Evolutionary conservation across 2,888 invertebrate species (phyloP).

Genomic region (Horisme vitalbata): DNA sequence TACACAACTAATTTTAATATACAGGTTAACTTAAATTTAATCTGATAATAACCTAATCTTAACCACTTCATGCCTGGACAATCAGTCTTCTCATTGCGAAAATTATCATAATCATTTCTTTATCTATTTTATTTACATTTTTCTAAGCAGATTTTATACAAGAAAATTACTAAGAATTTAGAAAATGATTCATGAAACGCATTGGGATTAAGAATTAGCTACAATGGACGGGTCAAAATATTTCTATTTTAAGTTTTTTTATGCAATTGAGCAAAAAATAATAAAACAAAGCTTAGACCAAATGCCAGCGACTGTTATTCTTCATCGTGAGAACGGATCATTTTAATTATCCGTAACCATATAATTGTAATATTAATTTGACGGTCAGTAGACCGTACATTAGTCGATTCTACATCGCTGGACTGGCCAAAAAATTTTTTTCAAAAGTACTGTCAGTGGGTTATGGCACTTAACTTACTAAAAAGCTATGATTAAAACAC

Average conservation of each 20-base stretch:
- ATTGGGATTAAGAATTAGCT: slow-evolving; percentile 33
- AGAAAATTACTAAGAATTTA: slow-evolving; percentile 31
- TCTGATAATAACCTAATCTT: slow-evolving; percentile 68
- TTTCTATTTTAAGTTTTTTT: slow-evolving; percentile 18
- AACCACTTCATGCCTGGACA: slow-evolving; percentile 75
- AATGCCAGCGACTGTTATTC: no score
- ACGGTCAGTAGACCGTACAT: no score
- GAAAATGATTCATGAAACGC: not conserved
- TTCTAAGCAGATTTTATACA: slow-evolving; percentile 51
- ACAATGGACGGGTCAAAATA: slow-evolving; percentile 48
- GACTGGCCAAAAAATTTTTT: slow-evolving; percentile 17
- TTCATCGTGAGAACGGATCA: no score
- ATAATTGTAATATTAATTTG: no score
- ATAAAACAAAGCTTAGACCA: slow-evolving; percentile 13
- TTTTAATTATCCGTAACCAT: no score
- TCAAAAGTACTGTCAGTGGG: slow-evolving; percentile 47
- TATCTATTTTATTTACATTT: slow-evolving; percentile 61
- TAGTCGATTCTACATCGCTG: no score
- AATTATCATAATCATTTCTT: slow-evolving; percentile 68
- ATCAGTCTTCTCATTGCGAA: slow-evolving; percentile 82
- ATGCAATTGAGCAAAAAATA: slow-evolving; percentile 58
- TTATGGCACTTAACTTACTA: slow-evolving; percentile 64
- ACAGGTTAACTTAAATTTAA: slow-evolving; percentile 70
- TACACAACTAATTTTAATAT: slow-evolving; percentile 57
- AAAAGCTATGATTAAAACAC: slow-evolving; percentile 36